Evolutionary conservation across 2,888 invertebrate species (phyloP), one percentile per base, ranked within the genome.

Genomic region (Drosophila leonis): DNA sequence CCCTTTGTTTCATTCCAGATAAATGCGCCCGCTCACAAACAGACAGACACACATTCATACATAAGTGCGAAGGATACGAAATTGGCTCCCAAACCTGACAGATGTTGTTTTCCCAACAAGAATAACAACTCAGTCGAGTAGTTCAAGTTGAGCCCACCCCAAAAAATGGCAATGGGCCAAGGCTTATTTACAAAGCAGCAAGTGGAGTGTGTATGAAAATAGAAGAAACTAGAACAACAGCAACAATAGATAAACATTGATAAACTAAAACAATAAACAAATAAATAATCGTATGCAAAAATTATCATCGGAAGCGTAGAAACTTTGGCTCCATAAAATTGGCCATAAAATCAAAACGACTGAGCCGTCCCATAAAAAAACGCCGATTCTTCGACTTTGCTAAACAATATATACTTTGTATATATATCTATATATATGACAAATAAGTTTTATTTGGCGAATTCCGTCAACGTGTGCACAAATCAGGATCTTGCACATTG

Each of bases 1-100:
- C 70, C 76, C 70, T 82, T 78, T 83, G 55, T 90, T 79, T 78
- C 72, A 62, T 90, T 90, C 61, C 83, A 90, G 90, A 90, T 87
- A 87, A 87, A 80, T 82, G 71, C 72, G 65, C 65, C 54, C 18
- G 55, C 27, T 13, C 27, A 41, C 46, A 49, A 31, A 60, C 33
- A 57, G 13, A 49, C 27, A 42, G 29, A 29, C 37, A 41, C 12
- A 51, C 15, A 52, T 2, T 56, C 20, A 10, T 9, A 52, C 61
- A 65, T 49, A 44, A 59, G 49, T 46, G 41, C 51, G 35, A 49
- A 42, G 64, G 68, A 78, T 65, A 61, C 65, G 42, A 61, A 67
- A 72, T 37, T 64, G 60, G 63, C 35, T 39, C 24, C 10, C 27
- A 55, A 65, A 65, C 69, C 35, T 10, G 65, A 80, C 85, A 83